Evolutionary conservation across 1,140 invertebrate species (phyloP), one percentile per base, ranked within the genome.

Genomic region (Frieseomelitta varia): DNA sequence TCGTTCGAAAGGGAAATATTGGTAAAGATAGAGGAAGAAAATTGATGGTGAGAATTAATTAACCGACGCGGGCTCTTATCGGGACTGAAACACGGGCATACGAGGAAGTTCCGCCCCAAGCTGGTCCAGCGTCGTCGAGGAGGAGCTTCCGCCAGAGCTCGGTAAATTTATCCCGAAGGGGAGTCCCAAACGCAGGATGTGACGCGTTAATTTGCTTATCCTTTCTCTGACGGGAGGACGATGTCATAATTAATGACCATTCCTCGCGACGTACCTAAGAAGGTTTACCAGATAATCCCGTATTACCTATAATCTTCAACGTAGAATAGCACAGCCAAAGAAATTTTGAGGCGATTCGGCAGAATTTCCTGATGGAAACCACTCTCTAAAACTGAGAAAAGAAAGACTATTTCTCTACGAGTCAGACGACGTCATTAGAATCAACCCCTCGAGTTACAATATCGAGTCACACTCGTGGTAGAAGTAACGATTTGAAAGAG

Each of bases 31-130:
- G 39, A 47, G 71, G 24, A 53, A 34, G 47, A 53, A 72, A 51
- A 72, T 72, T 51, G 47, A 24, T 30, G n/a, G 56, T 65, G 67
- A 34, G 82, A 87, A 84, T 88, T 88, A 88, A 87, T 88, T 88
- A 63, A 69, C 72, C 55, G 71, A 68, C 87, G 63, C 67, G 87
- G 77, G 72, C 81, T 86, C 87, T 87, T 87, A 87, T 86, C 67
- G 73, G 67, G 58, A 75, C 63, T 39, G 74, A 85, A 84, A 87
- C 76, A 76, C 53, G 72, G 71, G 75, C 80, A 27, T 81, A 76
- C 80, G 61, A 51, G 61, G 63, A 53, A 79, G 85, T 39, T 67
- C 85, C 87, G 87, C 87, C 87, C 87, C 53, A 88, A 87, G 74
- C 85, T 88, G 81, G 79, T 88, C 76, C 85, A 86, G 55, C 65